A percentile compares a stretch with the other conserved stretches of the same genome.
Evolutionary conservation across 2,888 invertebrate species (phyloP).

Genomic region (Lasioglossum pauxillum): DNA sequence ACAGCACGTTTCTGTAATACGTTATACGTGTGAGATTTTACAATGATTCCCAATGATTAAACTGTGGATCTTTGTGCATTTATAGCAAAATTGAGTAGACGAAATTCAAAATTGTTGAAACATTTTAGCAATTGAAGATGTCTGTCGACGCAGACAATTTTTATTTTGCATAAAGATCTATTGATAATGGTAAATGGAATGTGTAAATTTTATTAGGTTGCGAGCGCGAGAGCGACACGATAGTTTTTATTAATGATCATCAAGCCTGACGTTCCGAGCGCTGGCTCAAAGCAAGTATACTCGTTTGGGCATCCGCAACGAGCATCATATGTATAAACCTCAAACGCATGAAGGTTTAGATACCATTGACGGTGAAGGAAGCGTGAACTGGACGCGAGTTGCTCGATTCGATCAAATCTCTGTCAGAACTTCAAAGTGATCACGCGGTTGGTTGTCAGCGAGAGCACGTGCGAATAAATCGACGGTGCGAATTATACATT

Average conservation of each 20-base stretch:
- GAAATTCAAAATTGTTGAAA: too few species aligned
- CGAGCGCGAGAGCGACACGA: not conserved
- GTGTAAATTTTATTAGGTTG: not conserved
- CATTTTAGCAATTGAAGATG: too few species aligned
- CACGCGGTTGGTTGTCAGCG: not conserved
- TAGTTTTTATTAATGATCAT: not conserved
- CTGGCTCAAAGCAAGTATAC: not conserved
- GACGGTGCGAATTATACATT: not conserved
- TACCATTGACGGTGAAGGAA: not conserved
- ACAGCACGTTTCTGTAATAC: too few species aligned
- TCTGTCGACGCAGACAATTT: too few species aligned
- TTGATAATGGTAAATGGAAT: not conserved
- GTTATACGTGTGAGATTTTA: too few species aligned
- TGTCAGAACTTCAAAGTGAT: conserved; percentile 6
- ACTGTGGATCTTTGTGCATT: too few species aligned
- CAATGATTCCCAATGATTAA: too few species aligned
- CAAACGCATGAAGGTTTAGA: conserved; percentile 2
- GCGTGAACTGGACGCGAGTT: not conserved
- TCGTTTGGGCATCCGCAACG: not conserved
- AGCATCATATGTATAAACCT: not conserved
- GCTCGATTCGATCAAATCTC: conserved; percentile 6
- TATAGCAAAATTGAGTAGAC: too few species aligned
- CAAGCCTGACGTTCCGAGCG: not conserved
- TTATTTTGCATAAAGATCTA: too few species aligned
- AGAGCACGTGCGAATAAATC: not conserved